These are phyloP conservation scores for Erythrolamprus reginae DNA, from an alignment of 2,113 vertebrate genomes.

Conservation along the genomic window DNA sequence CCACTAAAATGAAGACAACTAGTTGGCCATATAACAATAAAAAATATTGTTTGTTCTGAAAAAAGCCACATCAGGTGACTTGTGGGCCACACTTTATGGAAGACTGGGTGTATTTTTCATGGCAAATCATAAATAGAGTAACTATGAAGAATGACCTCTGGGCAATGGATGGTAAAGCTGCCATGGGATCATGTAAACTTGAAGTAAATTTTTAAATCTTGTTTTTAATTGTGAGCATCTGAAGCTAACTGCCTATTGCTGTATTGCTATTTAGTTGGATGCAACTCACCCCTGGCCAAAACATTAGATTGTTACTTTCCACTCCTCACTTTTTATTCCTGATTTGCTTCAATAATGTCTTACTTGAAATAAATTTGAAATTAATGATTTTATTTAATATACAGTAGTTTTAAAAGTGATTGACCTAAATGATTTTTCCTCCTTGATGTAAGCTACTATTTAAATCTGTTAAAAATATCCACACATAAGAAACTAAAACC, in stretches of 20 bases:
- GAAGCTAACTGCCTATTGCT: background rate
- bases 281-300: background rate
- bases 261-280: background rate
- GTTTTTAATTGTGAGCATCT: background rate
- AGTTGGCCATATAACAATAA: background rate
- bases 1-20: background rate
- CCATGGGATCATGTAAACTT: background rate
- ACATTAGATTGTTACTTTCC: background rate
- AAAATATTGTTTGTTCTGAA: background rate
- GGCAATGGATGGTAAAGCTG: background rate
- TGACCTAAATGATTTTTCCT: background rate
- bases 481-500: background rate
- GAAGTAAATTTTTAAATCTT: background rate
- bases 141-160: background rate
- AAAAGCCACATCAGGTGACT: background rate
- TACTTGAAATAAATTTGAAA: background rate
- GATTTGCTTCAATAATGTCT: background rate
- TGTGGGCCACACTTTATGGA: background rate
- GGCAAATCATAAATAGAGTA: background rate
- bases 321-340: background rate
- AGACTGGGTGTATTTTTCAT: background rate
- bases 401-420: background rate
- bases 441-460: background rate
- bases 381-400: background rate
- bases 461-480: background rate